Percentiles rank a stretch among this genome's conserved stretches.
Conservation (phyloP, 2,888 invertebrate species). For the Mystacides longicornis region DNA sequence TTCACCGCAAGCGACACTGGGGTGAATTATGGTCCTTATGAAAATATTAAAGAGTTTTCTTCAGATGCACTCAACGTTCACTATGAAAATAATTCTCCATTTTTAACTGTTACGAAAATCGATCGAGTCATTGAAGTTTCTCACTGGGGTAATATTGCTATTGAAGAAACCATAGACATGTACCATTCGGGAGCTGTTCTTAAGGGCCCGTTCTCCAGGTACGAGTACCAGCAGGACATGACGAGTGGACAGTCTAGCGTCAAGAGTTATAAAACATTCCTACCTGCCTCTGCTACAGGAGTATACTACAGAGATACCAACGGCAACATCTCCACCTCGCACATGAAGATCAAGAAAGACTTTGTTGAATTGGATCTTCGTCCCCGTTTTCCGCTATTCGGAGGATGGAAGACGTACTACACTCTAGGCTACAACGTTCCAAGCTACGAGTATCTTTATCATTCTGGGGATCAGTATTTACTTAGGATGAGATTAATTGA, state of each 20-base stretch:
- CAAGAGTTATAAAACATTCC: conserved; percentile 79
- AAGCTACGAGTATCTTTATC: conserved; percentile 90
- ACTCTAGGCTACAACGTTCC: conserved; percentile 96
- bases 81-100: conserved; percentile 94
- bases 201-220: conserved; percentile 92
- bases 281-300: conserved; percentile 85
- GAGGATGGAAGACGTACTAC: conserved; percentile 98
- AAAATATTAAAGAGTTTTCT: conserved; percentile 55
- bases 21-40: conserved; percentile 86
- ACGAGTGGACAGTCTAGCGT: conserved; percentile 84
- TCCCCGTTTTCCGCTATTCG: conserved; percentile 95
- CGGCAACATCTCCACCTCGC: conserved; percentile 97
- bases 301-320: conserved; percentile 97
- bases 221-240: conserved; percentile 92
- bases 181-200: conserved; percentile 88
- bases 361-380: conserved; percentile 93
- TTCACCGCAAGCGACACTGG: conserved; percentile 68
- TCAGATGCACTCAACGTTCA: conserved; percentile 70
- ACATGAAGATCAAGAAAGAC: conserved; percentile 80
- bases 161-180: conserved; percentile 90
- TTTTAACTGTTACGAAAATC: conserved; percentile 83
- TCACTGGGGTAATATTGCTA: conserved; percentile 98
- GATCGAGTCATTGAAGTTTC: conserved; percentile 91
- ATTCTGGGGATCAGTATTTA: conserved; percentile 69
- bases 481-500: conserved; percentile 93